Conservation (phyloP, 2,113 vertebrate genomes). For the Neodontobutis hainanensis region DNA sequence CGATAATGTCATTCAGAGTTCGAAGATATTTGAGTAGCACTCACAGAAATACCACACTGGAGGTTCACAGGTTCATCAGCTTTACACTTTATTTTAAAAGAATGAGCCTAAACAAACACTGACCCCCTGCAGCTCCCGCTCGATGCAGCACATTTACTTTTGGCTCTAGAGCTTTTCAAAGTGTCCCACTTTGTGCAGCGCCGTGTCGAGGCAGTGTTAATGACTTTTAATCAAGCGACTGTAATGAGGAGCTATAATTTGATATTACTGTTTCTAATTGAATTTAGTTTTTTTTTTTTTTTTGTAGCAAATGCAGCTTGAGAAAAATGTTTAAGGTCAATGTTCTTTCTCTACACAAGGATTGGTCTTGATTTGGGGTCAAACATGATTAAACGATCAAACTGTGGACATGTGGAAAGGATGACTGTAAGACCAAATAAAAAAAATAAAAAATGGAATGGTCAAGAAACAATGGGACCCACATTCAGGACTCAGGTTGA, state of each 20-base stretch:
- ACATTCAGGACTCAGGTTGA: no score
- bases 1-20: no score
- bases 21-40: no score
- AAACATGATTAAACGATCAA: no score
- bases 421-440: no score
- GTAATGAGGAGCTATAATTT: conserved; percentile 13
- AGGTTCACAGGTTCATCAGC: neutral
- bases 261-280: conserved; percentile 5
- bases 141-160: neutral
- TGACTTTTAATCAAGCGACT: conserved; percentile 8
- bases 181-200: neutral
- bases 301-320: neutral
- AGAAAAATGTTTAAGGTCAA: conserved; percentile 7
- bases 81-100: neutral
- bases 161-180: neutral
- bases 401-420: no score
- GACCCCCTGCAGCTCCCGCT: neutral
- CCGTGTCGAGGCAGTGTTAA: neutral
- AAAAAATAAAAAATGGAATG: no score
- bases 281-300: neutral
- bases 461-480: no score
- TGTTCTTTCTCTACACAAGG: no score
- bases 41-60: no score
- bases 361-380: no score
- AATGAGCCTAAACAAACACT: neutral